Base-by-base conservation (phyloP, 1,140 invertebrate genomes). In the Episyrphus balteatus region DNA sequence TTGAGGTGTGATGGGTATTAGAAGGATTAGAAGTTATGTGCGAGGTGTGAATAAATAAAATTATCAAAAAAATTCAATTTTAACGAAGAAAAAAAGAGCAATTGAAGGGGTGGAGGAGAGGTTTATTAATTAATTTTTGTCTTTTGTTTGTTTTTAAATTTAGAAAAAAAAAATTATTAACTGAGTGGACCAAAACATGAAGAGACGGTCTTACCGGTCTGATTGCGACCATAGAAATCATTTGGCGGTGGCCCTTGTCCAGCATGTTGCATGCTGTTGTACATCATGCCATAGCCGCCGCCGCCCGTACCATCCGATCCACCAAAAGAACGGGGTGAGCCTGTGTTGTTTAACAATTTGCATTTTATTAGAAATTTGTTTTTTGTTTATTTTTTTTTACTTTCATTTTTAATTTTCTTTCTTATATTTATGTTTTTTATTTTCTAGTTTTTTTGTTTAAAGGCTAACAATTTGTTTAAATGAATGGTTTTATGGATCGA, bases 171-270 rank as follows among this genome's bases (percentile, higher is more conserved):
- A n/a, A 5, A 26, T 26, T 26, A 26, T 26, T 26, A 26, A 26
- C 21, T 26, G 21, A 26, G 21, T 26, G 21, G n/a, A 26, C 21
- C 21, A 26, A 26, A 26, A 26, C 21, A 26, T 26, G 21, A 26
- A 26, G 21, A 5, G 21, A 26, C 21, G 21, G 21, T 26, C 65
- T 67, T 67, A 68, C 65, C 65, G 58, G 55, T 63, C 64, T 62
- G 61, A 42, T 54, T 52, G 50, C 62, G 64, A 66, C 60, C 60
- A 65, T 65, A 68, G 51, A 67, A 67, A 58, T 67, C 63, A 59
- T 64, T 65, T 49, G 60, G 40, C 46, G 54, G 17, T 32, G 43
- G 43, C 43, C 43, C 43, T 31, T 30, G 42, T 41, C 40, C n/a
- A 34, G 32, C 42, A 51, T 58, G 57, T 50, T 55, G 50, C 48